These are phyloP conservation scores for Champsocephalus esox DNA, from an alignment of 2,797 vertebrate genomes.

Conservation along the genomic window DNA sequence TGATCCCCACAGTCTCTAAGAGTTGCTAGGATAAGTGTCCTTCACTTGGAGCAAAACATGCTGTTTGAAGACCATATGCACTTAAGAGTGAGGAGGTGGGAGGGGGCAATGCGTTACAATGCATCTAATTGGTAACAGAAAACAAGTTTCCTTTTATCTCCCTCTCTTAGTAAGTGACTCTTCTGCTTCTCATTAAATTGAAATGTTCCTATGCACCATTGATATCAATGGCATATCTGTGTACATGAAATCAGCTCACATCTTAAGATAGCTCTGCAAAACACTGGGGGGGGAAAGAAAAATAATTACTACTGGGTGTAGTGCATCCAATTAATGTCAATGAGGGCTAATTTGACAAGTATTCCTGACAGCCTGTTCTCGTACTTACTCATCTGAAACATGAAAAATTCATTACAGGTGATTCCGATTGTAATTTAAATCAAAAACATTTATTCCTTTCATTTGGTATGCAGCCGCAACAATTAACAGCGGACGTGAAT, in stretches of 20 bases:
- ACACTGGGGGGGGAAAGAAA: conserved; percentile 20
- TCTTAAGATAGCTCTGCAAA: conserved; percentile 56
- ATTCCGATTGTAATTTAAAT: conserved; percentile 64
- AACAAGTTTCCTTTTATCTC: conserved; percentile 45
- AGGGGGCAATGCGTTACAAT: neutral
- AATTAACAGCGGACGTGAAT: conserved; percentile 33
- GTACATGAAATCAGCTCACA: conserved; percentile 58
- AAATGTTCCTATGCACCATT: conserved; percentile 58
- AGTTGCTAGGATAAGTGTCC: neutral
- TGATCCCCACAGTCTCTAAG: neutral
- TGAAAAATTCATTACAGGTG: conserved; percentile 73
- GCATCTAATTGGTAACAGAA: conserved; percentile 18
- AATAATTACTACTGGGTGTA: conserved; percentile 73
- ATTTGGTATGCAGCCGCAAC: conserved; percentile 31
- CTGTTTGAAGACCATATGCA: conserved; percentile 30
- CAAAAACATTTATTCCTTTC: conserved; percentile 53
- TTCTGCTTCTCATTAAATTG: conserved; percentile 62
- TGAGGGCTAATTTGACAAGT: conserved; percentile 75
- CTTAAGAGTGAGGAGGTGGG: neutral
- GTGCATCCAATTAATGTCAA: conserved; percentile 81
- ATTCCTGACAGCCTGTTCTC: conserved; percentile 65
- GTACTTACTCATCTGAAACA: conserved; percentile 74
- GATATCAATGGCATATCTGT: conserved; percentile 59
- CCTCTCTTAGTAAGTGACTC: conserved; percentile 32
- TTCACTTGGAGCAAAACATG: neutral